Base-by-base conservation (phyloP, 2,113 vertebrate genomes). In the Tonatia bakeri region DNA sequence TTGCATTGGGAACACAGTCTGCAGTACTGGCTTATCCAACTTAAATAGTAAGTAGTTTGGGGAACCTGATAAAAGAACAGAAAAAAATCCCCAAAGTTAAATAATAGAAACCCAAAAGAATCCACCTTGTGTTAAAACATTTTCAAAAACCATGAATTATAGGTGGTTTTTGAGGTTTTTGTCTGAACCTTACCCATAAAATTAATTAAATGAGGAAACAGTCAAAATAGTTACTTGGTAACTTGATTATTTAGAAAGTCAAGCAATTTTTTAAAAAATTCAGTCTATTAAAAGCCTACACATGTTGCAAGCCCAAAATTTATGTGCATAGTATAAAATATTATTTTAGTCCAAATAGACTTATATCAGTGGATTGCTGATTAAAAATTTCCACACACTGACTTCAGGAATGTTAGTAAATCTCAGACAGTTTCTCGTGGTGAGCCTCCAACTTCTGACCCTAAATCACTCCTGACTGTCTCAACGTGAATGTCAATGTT, bases 31-130 rank as follows among this genome's bases (percentile, higher is more conserved):
- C 72, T 91, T 93, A 36, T 65, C n/a, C 59, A 85, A 85, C 14
- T 70, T 50, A 40, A 94, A 76, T 61, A 54, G 19, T 45, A 81
- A 90, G 28, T 38, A 76, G 65, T 94, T 94, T 75, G 45, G 40
- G 94, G 84, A 96, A 90, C 54, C 97, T 97, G 95, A 65, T 85
- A 79, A 93, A 79, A 94, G 16, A 89, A 70, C 13, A 56, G 50
- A 91, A 92, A 83, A 73, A 52, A 52, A 75, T 26, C 36, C 73
- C 22, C 38, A 33, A 22, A 77, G 8, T 94, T 81, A 94, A 80
- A 64, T 50, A 75, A 67, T 26, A 24, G n/a, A 86, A 93, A 79
- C 12, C 15, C 33, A 5, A 56, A 86, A 79, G 36, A 87, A 72
- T 85, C 11, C 40, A 47, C 19, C 36, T 33, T 80, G 45, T 59